phyloP scores from a whole-genome alignment of 2,113 vertebrate genomes.

The Hylia prasina region DNA sequence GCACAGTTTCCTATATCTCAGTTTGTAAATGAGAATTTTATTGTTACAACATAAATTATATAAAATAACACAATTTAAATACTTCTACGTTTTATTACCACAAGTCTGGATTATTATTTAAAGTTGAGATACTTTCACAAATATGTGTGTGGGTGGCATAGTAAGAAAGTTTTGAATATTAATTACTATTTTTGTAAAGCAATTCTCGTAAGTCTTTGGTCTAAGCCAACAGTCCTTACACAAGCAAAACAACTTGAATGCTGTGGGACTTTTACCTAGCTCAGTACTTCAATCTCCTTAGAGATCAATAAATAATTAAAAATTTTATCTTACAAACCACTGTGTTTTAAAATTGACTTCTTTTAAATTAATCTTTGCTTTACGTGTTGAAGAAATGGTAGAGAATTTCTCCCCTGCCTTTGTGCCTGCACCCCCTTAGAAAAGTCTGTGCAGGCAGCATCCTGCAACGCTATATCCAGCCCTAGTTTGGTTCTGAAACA shows the following conservation, averaged over 20 bases:
- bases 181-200: slow-evolving; percentile 24
- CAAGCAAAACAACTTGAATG: slow-evolving; percentile 31
- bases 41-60: not conserved
- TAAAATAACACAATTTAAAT: not conserved
- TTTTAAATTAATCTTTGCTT: slow-evolving; percentile 16
- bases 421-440: not conserved
- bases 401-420: not conserved
- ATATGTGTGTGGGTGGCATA: not conserved
- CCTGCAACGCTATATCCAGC: not conserved
- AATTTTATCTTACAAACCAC: not conserved
- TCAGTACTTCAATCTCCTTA: slow-evolving; percentile 17
- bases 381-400: not conserved
- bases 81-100: not conserved
- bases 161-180: slow-evolving; percentile 27
- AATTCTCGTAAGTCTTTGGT: slow-evolving; percentile 13
- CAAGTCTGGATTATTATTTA: not conserved
- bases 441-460: not conserved
- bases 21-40: not conserved
- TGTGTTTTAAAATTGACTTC: slow-evolving; percentile 26
- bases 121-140: not conserved
- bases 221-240: slow-evolving; percentile 16
- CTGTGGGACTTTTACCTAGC: slow-evolving; percentile 32
- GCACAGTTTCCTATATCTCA: not conserved
- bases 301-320: slow-evolving; percentile 55
- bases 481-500: not conserved